Percentiles rank a stretch among this genome's conserved stretches.
phyloP scores from a whole-genome alignment of 2,797 vertebrate genomes.

The Eulemur coronatus region DNA sequence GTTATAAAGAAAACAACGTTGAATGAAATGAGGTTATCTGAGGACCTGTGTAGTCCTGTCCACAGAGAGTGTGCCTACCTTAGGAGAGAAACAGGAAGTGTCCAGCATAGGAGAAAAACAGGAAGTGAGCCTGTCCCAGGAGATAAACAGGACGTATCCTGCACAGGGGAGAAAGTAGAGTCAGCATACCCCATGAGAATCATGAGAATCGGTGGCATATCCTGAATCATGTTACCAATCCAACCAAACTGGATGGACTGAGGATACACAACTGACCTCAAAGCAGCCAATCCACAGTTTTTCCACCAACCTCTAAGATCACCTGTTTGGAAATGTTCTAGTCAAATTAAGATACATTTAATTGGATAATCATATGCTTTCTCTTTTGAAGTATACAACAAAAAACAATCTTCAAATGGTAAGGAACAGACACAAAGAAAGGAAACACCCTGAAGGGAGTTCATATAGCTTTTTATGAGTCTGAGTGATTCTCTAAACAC shows the following conservation, averaged over 20 bases:
- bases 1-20: background rate
- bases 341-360: background rate
- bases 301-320: background rate
- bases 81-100: too few species aligned
- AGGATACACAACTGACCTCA: background rate
- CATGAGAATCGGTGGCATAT: background rate
- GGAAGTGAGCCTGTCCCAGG: too few species aligned
- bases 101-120: too few species aligned
- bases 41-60: background rate
- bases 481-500: background rate
- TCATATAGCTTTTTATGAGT: background rate
- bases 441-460: fast-evolving
- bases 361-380: background rate
- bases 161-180: background rate
- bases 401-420: background rate
- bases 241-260: background rate
- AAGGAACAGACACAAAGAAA: background rate
- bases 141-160: too few species aligned
- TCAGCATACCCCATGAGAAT: background rate
- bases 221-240: background rate
- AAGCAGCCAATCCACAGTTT: background rate
- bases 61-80: too few species aligned
- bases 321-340: background rate
- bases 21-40: background rate
- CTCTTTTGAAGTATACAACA: background rate